Base-by-base conservation (phyloP, 92 coral and sea anemone species). In the Siderastrea radians region DNA sequence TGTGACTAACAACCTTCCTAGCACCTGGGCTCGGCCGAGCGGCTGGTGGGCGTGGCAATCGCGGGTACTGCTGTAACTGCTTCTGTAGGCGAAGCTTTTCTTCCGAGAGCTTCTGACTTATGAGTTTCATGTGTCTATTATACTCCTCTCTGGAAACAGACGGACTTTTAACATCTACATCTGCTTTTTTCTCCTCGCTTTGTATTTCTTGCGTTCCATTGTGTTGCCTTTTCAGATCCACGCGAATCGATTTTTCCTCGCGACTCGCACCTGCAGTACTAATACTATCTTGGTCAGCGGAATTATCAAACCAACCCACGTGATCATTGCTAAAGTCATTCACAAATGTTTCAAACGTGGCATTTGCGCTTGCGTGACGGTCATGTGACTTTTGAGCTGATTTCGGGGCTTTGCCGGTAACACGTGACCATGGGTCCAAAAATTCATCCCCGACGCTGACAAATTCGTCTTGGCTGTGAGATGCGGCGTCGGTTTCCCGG, bases 11-110 rank as follows among this genome's bases (percentile, higher is more conserved):
- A 49, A 87, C 87, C 76, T 93, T 94, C 72, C 91, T 94, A 78
- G 91, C 88, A 52, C 92, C 93, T 13, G 98, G 91, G 68, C 86
- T 77, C 46, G 86, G 86, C 69, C 98, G 96, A n/a, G 93, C 93
- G 17, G 94, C 86, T 1, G 99, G 98, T 4, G 99, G 99, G 80
- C 90, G 95, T 46, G 98, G 98, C 5, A 93, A 52, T 19, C 90
- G 82, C 15, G 92, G 90, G 5, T 91, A 86, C 58, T 88, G 92
- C 50, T 85, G 85, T 63, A 85, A 84, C 61, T 91, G 89, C 19
- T 82, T 86, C 49, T 91, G 92, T 49, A 83, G 75, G 6, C 85
- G 75, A 60, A 95, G 78, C 78, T 93, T 93, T 69, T 96, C 95
- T 60, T 95, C 97, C 4, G 96, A 85, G 43, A 98, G 81, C 82